Conservation (phyloP, 1,140 invertebrate species). For the Papilio aristodemus region DNA sequence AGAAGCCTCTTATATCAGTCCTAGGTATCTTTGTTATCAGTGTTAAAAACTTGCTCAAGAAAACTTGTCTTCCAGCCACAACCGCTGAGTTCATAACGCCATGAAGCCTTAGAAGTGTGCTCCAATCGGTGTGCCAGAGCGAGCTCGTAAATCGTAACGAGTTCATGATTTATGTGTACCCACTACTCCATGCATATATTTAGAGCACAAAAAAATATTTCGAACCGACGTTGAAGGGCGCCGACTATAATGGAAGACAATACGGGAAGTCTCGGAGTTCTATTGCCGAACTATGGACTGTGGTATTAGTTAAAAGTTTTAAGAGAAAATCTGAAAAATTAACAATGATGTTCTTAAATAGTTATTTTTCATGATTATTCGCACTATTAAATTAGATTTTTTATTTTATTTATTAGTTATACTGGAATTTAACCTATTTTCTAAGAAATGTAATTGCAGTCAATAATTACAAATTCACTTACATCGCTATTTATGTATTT, state of each 20-base stretch:
- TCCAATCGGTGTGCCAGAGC: constrained; percentile 64
- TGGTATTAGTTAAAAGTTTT: background rate
- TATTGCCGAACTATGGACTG: background rate
- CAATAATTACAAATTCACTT: too few species aligned
- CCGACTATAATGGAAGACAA: constrained; percentile 46
- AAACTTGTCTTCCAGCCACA: constrained; percentile 18
- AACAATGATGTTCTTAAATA: too few species aligned
- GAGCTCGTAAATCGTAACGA: constrained; percentile 75
- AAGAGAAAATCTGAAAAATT: too few species aligned
- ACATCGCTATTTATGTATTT: too few species aligned
- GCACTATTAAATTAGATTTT: too few species aligned
- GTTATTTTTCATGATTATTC: too few species aligned
- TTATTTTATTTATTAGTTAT: too few species aligned
- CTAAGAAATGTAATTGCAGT: too few species aligned
- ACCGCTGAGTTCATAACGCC: constrained; percentile 50
- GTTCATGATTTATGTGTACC: constrained; percentile 70
- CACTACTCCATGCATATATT: constrained; percentile 66
- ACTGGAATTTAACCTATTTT: too few species aligned
- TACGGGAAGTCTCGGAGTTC: constrained; percentile 34
- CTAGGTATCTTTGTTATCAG: too few species aligned
- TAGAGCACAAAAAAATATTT: constrained; percentile 60
- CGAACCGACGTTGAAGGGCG: constrained; percentile 39
- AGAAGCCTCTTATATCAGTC: too few species aligned
- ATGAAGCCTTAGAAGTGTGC: constrained; percentile 56
- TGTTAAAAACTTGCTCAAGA: too few species aligned